These are phyloP conservation scores for Platycnemis pennipes DNA, from an alignment of 2,888 invertebrate species.

Conservation along the genomic window DNA sequence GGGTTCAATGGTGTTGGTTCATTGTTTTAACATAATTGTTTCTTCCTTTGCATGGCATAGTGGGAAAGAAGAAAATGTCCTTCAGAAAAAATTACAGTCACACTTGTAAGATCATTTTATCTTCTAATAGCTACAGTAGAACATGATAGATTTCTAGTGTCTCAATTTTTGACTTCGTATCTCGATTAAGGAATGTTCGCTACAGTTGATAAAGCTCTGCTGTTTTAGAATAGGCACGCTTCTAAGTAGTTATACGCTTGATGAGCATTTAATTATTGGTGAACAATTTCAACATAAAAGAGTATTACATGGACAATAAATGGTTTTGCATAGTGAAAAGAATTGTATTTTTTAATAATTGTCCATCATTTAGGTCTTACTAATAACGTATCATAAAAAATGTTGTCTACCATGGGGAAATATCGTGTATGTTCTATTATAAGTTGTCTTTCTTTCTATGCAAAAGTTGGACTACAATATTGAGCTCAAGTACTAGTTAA, in stretches of 20 bases:
- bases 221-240: background rate
- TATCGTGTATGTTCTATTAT: no score
- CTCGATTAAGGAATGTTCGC: background rate
- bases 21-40: constrained; percentile 74
- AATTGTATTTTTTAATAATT: background rate
- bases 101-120: constrained; percentile 82
- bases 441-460: background rate
- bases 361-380: no score
- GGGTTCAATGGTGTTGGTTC: constrained; percentile 67
- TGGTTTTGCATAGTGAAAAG: background rate
- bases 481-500: no score
- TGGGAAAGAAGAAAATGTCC: constrained; percentile 86
- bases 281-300: background rate
- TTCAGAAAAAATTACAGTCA: constrained; percentile 85
- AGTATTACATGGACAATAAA: no score
- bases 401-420: no score
- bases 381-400: no score
- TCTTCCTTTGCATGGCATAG: constrained; percentile 84
- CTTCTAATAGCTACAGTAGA: constrained; percentile 68
- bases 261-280: background rate
- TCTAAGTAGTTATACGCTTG: background rate
- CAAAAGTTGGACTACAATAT: no score
- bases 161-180: background rate
- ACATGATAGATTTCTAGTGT: constrained; percentile 2
- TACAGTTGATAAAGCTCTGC: background rate